Conservation (phyloP, 2,113 vertebrate genomes). For the Lasiurus borealis region DNA sequence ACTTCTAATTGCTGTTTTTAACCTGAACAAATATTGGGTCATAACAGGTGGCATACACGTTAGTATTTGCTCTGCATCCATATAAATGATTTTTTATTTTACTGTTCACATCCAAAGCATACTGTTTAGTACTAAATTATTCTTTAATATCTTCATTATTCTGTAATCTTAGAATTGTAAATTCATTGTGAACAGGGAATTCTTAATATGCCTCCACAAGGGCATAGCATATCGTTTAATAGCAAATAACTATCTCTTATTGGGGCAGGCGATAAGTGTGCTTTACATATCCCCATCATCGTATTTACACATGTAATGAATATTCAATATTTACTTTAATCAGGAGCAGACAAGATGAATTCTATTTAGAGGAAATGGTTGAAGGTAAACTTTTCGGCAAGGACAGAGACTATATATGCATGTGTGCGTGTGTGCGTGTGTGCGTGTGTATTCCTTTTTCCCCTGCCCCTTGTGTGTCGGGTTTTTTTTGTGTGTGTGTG, state of each 20-base stretch:
- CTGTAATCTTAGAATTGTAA: conserved; percentile 48
- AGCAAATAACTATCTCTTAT: neutral
- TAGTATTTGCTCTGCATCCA: conserved; percentile 5
- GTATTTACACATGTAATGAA: neutral
- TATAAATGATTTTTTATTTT: conserved; percentile 44
- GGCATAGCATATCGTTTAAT: neutral
- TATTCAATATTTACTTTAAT: conserved; percentile 28
- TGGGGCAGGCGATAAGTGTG: neutral
- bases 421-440: no score
- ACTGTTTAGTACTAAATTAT: conserved; percentile 20
- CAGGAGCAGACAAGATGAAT: neutral
- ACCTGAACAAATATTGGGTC: neutral
- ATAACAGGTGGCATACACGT: conserved; percentile 7
- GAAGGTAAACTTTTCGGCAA: conserved; percentile 29
- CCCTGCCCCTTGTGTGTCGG: neutral
- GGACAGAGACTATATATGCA: neutral
- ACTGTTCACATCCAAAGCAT: neutral
- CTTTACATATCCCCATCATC: neutral
- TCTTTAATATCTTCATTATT: conserved; percentile 52
- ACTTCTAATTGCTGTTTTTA: neutral
- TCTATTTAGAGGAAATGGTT: conserved; percentile 7
- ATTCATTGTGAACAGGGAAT: neutral
- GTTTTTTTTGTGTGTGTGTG: no score
- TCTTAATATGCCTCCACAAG: neutral
- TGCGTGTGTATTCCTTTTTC: neutral